Base-by-base conservation (phyloP, 2,888 invertebrate species). In the Hyppa rectilinea region DNA sequence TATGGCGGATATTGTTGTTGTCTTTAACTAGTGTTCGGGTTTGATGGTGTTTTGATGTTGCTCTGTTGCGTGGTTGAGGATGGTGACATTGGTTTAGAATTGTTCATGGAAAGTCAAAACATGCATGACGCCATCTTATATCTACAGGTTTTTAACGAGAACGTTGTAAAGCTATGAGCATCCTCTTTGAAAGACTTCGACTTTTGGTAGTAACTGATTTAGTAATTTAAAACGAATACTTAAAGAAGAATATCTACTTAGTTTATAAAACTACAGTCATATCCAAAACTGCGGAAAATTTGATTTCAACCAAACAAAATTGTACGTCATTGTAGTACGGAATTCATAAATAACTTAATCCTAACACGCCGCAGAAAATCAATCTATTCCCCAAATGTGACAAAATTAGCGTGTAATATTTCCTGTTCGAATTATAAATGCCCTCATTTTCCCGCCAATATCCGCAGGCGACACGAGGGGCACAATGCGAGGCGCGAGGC, bases 321-420 rank as follows among this genome's bases (percentile, higher is more conserved):
- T 40, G 66, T 76, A 80, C 73, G 84, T 86, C 83, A 87, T 76
- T 82, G 68, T 77, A 69, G 34, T 69, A 71, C 80, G 60, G 83
- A 86, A 87, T 86, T 82, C 85, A 85, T 87, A 87, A 90, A 88
- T 88, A 87, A 87, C 83, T 82, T 89, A 90, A 92, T 91, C 90
- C 90, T 78, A 80, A 87, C 88, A 85, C 83, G 80, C 92, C 92
- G 72, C 90, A 88, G 75, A 91, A 87, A 94, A 94, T 94, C 94
- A 95, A 95, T 95, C 92, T 92, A 92, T 91, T 83, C 91, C 90
- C 87, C 89, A 73, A 92, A 93, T 90, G 92, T 90, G 91, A 88
- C 91, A 90, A 95, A 95, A 96, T 96, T 96, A 95, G 95, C 95
- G 95, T 96, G 94, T 95, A 95, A 95, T 95, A 92, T 94, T 95